phyloP scores from a whole-genome alignment of 2,888 invertebrate species.

The Drosophila colorata region DNA sequence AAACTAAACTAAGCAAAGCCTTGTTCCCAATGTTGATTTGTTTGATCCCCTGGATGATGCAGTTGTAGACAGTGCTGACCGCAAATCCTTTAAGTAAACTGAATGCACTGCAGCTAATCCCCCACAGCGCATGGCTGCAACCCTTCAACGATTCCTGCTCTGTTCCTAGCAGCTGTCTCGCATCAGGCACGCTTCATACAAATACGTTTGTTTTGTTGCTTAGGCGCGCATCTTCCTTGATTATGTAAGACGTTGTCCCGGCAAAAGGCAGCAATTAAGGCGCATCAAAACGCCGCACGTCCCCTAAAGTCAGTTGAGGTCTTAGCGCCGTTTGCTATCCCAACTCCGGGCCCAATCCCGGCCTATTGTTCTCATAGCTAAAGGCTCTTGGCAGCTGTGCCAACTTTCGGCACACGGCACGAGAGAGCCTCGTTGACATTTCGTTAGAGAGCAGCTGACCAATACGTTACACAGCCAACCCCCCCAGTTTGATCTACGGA shows the following conservation, averaged over 20 bases:
- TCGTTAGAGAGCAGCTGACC: constrained; percentile 62
- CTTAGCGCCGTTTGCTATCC: constrained; percentile 59
- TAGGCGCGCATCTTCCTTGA: constrained; percentile 56
- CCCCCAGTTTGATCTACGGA: background rate
- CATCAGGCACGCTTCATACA: constrained; percentile 75
- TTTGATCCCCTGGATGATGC: constrained; percentile 19
- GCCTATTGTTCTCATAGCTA: constrained; percentile 56
- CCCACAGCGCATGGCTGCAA: constrained; percentile 34
- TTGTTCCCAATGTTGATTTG: constrained; percentile 16
- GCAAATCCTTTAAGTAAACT: constrained; percentile 65
- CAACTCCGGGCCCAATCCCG: constrained; percentile 30
- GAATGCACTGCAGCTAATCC: constrained; percentile 55
- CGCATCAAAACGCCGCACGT: constrained; percentile 50
- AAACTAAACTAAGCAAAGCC: constrained; percentile 5
- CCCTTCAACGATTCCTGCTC: constrained; percentile 63
- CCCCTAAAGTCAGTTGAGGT: constrained; percentile 69
- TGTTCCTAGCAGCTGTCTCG: constrained; percentile 59
- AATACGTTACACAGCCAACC: constrained; percentile 23
- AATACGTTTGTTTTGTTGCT: constrained; percentile 54
- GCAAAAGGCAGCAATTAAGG: constrained; percentile 59
- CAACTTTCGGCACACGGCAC: constrained; percentile 66
- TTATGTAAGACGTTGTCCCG: constrained; percentile 66
- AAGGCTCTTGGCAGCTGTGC: constrained; percentile 60
- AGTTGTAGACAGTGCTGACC: constrained; percentile 35
- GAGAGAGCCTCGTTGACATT: constrained; percentile 42